These are phyloP conservation scores for Lampropteryx suffumata DNA, from an alignment of 2,888 invertebrate genomes.

Conservation along the genomic window DNA sequence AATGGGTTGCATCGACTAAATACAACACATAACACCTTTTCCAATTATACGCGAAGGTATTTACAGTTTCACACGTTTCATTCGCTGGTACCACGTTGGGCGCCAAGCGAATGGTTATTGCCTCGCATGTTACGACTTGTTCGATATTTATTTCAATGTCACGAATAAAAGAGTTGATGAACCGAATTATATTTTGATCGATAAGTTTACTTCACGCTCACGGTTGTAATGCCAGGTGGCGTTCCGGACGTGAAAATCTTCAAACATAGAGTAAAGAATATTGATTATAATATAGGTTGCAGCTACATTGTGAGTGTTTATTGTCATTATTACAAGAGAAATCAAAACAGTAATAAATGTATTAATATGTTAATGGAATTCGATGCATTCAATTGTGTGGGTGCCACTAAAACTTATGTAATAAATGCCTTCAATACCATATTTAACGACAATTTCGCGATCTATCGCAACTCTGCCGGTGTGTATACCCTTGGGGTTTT, in stretches of 20 bases:
- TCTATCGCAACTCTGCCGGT: slow-evolving; percentile 13
- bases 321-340: not conserved
- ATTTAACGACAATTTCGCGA: not conserved
- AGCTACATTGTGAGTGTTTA: slow-evolving; percentile 5
- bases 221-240: slow-evolving; percentile 14
- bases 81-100: slow-evolving; percentile 47
- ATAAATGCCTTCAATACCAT: slow-evolving; percentile 3
- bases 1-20: slow-evolving; percentile 10
- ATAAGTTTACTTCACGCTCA: slow-evolving; percentile 25
- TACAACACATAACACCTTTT: slow-evolving; percentile 22
- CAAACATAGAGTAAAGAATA: slow-evolving; percentile 13
- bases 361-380: too few species aligned
- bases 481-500: slow-evolving; percentile 33
- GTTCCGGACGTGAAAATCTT: slow-evolving; percentile 14
- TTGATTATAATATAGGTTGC: too few species aligned
- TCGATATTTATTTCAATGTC: slow-evolving; percentile 32
- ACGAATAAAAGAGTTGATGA: slow-evolving; percentile 31
- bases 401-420: not conserved
- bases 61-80: slow-evolving; percentile 39
- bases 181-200: slow-evolving; percentile 27
- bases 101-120: slow-evolving; percentile 47
- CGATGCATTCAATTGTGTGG: too few species aligned
- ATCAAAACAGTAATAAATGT: too few species aligned
- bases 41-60: slow-evolving; percentile 28
- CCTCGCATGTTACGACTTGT: slow-evolving; percentile 29